Evolutionary conservation across 1,140 invertebrate genomes (phyloP).

Genomic region (Aricia agestis): DNA sequence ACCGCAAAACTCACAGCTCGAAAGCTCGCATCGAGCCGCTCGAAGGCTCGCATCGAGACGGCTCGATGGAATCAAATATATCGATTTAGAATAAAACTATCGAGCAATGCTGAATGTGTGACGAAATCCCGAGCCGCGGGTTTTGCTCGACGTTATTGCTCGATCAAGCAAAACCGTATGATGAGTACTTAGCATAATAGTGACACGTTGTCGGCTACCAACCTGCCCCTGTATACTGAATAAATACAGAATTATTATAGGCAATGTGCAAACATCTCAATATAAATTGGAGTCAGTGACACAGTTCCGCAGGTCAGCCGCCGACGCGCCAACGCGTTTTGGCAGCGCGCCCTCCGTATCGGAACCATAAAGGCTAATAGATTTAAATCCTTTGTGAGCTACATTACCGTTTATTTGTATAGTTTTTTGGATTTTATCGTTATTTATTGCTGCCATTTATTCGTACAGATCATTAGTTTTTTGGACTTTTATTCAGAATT

Average conservation of each 20-base stretch:
- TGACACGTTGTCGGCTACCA: no score
- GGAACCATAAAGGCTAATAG: constrained; percentile 28
- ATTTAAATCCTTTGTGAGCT: constrained; percentile 12
- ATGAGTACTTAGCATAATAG: no score
- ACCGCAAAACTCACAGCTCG: no score
- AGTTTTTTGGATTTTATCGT: constrained; percentile 1
- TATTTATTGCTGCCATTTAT: not conserved
- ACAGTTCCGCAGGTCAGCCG: constrained; percentile 36
- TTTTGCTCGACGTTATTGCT: no score
- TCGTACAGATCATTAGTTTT: constrained; percentile 3
- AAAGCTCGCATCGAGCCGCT: no score
- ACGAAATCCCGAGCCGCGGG: no score
- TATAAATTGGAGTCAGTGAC: constrained; percentile 28
- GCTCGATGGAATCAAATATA: no score
- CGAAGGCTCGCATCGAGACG: no score
- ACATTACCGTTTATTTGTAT: constrained; percentile 7
- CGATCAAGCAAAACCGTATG: no score
- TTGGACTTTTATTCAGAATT: not conserved
- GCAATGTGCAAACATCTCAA: constrained; percentile 2
- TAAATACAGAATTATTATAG: not conserved
- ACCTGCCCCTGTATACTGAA: not conserved
- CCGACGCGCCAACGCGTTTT: constrained; percentile 48
- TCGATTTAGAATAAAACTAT: no score
- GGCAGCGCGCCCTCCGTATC: constrained; percentile 40
- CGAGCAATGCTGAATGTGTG: no score